Percentiles rank a stretch among this genome's conserved stretches.
phyloP scores from a whole-genome alignment of 2,888 invertebrate genomes.

The Orthonychiurus folsomi region DNA sequence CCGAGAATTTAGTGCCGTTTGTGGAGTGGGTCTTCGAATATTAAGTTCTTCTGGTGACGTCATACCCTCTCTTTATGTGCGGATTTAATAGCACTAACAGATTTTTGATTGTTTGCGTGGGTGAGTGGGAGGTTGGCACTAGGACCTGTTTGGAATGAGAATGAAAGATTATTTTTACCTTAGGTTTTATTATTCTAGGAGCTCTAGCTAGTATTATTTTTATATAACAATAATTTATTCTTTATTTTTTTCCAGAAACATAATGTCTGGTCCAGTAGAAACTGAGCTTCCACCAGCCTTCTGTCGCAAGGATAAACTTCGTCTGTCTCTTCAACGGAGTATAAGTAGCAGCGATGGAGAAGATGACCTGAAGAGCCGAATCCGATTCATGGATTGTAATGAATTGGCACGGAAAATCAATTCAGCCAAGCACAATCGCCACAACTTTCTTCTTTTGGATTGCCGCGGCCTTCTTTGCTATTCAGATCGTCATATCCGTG shows the following conservation, averaged over 20 bases:
- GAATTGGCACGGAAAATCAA: slow-evolving; percentile 47
- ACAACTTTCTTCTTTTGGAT: slow-evolving; percentile 52
- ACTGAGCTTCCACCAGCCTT: slow-evolving; percentile 38
- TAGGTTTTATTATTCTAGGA: no score
- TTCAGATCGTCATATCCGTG: slow-evolving; percentile 59
- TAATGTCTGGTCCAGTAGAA: slow-evolving; percentile 39
- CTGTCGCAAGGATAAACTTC: slow-evolving; percentile 33
- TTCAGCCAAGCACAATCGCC: slow-evolving; percentile 27
- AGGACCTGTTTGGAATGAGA: no score
- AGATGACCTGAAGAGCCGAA: slow-evolving; percentile 42
- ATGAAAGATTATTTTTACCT: no score
- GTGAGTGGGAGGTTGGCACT: no score
- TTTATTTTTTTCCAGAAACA: background rate
- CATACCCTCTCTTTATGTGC: no score
- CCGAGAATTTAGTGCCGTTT: no score
- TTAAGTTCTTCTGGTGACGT: no score
- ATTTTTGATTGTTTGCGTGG: no score
- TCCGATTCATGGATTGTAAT: slow-evolving; percentile 49
- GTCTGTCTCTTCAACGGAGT: slow-evolving; percentile 26
- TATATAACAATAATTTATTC: background rate
- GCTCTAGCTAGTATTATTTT: no score
- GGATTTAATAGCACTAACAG: no score
- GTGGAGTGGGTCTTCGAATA: no score
- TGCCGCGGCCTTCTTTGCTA: slow-evolving; percentile 62
- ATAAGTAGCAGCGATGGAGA: slow-evolving; percentile 12